Evolutionary conservation across 2,888 invertebrate genomes (phyloP), one percentile per base, ranked within the genome.

Genomic region (Lasius platythorax): DNA sequence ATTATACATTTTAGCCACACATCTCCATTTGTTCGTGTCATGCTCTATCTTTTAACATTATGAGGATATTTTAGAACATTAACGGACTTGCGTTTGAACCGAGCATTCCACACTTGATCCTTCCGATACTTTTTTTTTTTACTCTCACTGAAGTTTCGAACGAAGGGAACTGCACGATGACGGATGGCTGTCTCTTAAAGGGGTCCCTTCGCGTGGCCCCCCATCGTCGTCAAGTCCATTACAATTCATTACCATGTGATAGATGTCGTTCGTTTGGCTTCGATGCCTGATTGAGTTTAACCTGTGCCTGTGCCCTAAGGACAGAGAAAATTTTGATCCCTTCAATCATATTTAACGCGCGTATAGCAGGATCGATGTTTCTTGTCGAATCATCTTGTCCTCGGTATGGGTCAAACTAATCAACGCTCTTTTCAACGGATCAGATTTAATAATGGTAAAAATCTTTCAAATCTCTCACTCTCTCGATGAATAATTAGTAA

Each of bases 221-320:
- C 93, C 86, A 91, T 86, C 87, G 91, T 88, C 89, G 70, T 78
- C 83, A 78, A 83, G 89, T 86, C 92, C 92, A 92, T 93, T 93
- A 93, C 89, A 89, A 92, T 93, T 93, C 93, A 93, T 93, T 92
- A 92, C 91, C 91, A 78, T 85, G 90, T 93, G 93, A 93, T 92
- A 91, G 92, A 93, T 93, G 93, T 92, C 92, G 90, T 91, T 93
- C 92, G 92, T 93, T 93, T 92, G 88, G 90, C 88, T 89, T 89
- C 91, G 89, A 91, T 91, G 91, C 86, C 91, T 90, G 92, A 93
- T 93, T 91, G 91, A 93, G 91, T 90, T 89, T 91, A 87, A 90
- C 87, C 90, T 83, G 86, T 78, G 76, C 86, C 89, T 84, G 86
- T 84, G 79, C 84, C 85, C 70, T 72, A 28, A 73, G 64, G 79